These are phyloP conservation scores for Cyanoderma ruficeps DNA, from an alignment of 2,113 vertebrate genomes.

Conservation along the genomic window DNA sequence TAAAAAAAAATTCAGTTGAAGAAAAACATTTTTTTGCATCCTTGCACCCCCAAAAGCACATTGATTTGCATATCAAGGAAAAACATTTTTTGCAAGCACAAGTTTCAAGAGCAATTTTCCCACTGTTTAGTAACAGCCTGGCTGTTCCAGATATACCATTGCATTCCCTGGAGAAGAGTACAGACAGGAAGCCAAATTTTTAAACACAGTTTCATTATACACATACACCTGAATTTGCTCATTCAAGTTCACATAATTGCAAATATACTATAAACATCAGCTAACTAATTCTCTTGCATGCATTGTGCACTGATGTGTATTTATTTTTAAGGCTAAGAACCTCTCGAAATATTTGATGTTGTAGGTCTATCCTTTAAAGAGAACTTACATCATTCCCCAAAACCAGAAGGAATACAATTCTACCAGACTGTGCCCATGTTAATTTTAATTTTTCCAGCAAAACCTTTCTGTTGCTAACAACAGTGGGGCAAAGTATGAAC, in stretches of 20 bases:
- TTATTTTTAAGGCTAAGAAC: constrained; percentile 16
- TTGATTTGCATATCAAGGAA: background rate
- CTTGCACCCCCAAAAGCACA: background rate
- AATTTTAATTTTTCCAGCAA: constrained; percentile 2
- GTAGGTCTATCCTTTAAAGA: background rate
- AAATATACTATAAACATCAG: background rate
- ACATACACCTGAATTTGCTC: background rate
- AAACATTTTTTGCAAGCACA: background rate
- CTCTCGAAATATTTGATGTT: constrained; percentile 12
- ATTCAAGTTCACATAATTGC: background rate
- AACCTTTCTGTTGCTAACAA: constrained; percentile 49
- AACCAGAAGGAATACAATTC: background rate
- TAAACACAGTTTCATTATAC: background rate
- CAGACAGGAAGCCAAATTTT: background rate
- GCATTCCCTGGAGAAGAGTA: background rate
- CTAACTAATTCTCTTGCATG: background rate
- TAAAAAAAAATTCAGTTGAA: background rate
- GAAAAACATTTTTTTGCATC: background rate
- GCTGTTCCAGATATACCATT: background rate
- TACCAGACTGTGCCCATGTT: background rate
- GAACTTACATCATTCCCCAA: background rate
- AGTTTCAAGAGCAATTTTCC: background rate
- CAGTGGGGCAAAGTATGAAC: background rate
- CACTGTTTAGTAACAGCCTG: background rate
- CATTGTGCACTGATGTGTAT: background rate